phyloP scores from a whole-genome alignment of 2,113 vertebrate genomes.

The Scopus umbretta region DNA sequence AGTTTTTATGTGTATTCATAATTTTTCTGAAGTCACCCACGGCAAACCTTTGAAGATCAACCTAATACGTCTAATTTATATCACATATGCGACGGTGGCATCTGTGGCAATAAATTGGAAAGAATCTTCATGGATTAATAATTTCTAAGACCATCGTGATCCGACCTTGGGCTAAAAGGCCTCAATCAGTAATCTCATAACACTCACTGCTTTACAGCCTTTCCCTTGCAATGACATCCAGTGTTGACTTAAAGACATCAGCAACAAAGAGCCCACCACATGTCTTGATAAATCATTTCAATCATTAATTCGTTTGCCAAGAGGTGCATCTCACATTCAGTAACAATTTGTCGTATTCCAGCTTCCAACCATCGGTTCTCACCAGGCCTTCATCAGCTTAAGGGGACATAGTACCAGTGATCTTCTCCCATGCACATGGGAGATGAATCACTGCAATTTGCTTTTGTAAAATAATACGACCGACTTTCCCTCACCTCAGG shows the following conservation, averaged over 20 bases:
- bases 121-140: background rate
- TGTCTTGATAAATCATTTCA: background rate
- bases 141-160: background rate
- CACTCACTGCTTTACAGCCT: background rate
- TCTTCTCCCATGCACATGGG: background rate
- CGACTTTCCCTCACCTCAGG: background rate
- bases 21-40: background rate
- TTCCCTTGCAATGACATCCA: background rate
- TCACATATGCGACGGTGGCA: background rate
- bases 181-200: background rate
- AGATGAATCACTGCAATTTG: background rate
- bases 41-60: background rate
- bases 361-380: background rate
- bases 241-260: background rate
- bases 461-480: background rate
- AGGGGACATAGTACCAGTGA: fast-evolving
- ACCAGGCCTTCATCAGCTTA: background rate
- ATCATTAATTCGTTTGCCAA: background rate
- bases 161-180: background rate
- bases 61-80: background rate
- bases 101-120: background rate
- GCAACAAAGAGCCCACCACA: background rate
- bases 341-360: background rate
- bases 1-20: background rate
- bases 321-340: background rate